phyloP scores from a whole-genome alignment of 2,797 vertebrate species.

The Lagorchestes hirsutus region DNA sequence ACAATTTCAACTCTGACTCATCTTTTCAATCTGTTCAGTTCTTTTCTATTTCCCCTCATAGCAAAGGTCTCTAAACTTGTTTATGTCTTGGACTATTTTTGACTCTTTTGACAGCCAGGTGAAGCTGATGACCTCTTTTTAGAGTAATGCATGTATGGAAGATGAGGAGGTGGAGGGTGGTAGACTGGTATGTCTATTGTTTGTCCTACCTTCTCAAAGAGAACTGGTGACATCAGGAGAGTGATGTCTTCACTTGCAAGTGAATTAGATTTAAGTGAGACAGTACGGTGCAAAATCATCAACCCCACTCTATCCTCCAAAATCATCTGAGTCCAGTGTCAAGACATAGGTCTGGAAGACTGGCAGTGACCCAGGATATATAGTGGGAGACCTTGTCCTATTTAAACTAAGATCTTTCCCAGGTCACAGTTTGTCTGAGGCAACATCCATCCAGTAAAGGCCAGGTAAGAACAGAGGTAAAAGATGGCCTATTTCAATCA shows the following conservation, averaged over 20 bases:
- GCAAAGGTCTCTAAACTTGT: background rate
- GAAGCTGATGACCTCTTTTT: background rate
- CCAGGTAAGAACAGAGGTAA: background rate
- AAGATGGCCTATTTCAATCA: background rate
- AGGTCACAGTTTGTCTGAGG: background rate
- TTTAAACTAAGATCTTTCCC: background rate
- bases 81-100: background rate
- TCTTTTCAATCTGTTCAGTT: background rate
- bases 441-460: background rate
- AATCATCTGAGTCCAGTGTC: background rate
- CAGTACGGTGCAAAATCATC: background rate
- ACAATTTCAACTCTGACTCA: background rate
- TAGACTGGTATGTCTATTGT: background rate
- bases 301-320: background rate
- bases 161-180: background rate
- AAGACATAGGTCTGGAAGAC: background rate
- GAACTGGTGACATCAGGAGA: background rate
- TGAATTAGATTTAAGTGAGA: background rate
- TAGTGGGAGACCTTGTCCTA: background rate
- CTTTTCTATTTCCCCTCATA: background rate
- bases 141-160: background rate
- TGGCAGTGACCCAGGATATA: background rate
- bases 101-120: background rate
- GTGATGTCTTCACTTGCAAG: background rate
- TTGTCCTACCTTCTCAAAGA: background rate